phyloP scores from a whole-genome alignment of 2,113 vertebrate genomes.

The Paradisaea rubra region DNA sequence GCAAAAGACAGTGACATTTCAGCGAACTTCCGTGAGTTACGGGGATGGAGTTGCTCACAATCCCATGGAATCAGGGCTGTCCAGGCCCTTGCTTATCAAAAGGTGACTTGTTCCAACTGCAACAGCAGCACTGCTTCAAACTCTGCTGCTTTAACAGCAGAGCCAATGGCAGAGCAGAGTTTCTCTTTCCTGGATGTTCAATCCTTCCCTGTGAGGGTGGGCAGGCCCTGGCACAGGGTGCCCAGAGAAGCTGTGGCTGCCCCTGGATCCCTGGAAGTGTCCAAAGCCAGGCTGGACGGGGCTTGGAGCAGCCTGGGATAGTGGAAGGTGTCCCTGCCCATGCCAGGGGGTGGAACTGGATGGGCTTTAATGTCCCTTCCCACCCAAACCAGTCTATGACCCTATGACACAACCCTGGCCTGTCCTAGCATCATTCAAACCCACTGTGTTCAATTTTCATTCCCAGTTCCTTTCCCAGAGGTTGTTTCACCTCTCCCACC shows the following conservation, averaged over 20 bases:
- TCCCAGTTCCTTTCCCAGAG: background rate
- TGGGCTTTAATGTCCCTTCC: background rate
- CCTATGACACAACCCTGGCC: background rate
- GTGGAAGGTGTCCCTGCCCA: background rate
- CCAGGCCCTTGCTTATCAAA: background rate
- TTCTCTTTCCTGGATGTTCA: background rate
- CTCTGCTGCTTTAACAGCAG: background rate
- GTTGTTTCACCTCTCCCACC: background rate
- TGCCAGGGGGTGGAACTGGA: background rate
- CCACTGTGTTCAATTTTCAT: accelerated
- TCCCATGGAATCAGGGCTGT: background rate
- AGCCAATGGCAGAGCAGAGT: background rate
- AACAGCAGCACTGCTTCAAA: background rate
- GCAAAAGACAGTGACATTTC: background rate
- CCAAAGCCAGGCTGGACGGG: accelerated
- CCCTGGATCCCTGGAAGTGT: background rate
- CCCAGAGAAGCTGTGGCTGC: background rate
- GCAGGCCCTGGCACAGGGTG: background rate
- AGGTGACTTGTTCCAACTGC: background rate
- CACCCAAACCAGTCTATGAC: background rate
- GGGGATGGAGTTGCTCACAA: accelerated
- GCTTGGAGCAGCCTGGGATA: accelerated
- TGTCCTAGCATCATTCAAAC: background rate
- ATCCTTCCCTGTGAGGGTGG: background rate
- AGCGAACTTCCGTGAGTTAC: background rate